Base-by-base conservation (phyloP, 1,140 invertebrate species). In the Cylas formicarius region DNA sequence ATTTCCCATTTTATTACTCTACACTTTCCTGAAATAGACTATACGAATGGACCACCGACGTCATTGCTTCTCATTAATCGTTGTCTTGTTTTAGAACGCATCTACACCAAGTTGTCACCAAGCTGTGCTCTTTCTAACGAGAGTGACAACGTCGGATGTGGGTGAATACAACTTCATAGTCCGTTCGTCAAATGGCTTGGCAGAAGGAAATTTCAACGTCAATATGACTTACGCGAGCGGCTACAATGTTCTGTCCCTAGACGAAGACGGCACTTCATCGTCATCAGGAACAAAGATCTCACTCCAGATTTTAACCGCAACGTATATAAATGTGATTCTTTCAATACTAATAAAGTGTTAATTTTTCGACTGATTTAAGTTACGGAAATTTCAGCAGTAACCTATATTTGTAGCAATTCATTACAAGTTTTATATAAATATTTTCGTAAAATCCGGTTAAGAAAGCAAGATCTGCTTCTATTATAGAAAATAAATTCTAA, bases 111-210 rank as follows among this genome's bases (percentile, higher is more conserved):
- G 72, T 49, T 76, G 74, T 53, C 71, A 71, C 47, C 63, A 69
- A 55, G 69, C 71, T 2, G 63, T 67, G 20, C 55, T 76, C 38
- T 71, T 67, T 24, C 64, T 76, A 24, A 57, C 58, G 9, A 63
- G 65, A 34, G 67, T 75, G n/a, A 61, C 63, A 32, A 50, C 57
- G 6, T 52, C 60, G 21, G 72, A 75, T 52, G 63, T 64, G 7
- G 73, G 74, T 13, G 73, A 75, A 59, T 70, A 74, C 37, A 59
- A 66, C 19, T 71, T 76, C 44, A 55, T 75, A 28, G 74, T 73
- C 11, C 60, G 67, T 32, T 74, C 73, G 26, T 44, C 63, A 2
- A 66, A 67, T 40, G 74, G 74, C 13, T 54, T 75, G 33, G 65
- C 70, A 18, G 72, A 75, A 53, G 72, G 71, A 1, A 62, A 57